Evolutionary conservation across 2,888 invertebrate genomes (phyloP).

Genomic region (Blastobasis adustella): DNA sequence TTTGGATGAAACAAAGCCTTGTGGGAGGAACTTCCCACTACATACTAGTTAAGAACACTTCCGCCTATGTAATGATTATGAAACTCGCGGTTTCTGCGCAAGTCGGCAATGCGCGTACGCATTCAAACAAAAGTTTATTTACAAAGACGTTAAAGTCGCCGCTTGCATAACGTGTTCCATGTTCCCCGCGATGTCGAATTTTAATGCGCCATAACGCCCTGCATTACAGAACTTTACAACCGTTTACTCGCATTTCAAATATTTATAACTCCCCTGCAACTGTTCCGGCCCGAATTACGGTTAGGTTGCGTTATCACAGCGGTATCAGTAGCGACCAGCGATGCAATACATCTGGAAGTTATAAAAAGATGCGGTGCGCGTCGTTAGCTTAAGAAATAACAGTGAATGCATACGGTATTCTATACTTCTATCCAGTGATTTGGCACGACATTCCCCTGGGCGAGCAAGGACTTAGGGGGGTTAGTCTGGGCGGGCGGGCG

Average conservation of each 20-base stretch:
- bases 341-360: background rate
- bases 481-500: constrained; percentile 61
- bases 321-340: background rate
- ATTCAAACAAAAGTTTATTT: constrained; percentile 5
- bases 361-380: background rate
- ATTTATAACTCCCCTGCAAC: constrained; percentile 9
- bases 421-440: constrained; percentile 18
- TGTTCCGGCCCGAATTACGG: constrained; percentile 38
- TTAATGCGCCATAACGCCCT: constrained; percentile 12
- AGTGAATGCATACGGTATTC: too few species aligned
- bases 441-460: constrained; percentile 26
- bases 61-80: constrained; percentile 5
- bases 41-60: constrained; percentile 1
- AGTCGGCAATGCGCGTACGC: constrained; percentile 5
- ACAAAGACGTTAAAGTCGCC: constrained; percentile 5
- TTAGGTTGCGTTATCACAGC: constrained; percentile 26
- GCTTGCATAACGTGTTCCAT: constrained; percentile 22
- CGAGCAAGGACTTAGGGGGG: constrained; percentile 30
- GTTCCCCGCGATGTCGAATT: constrained; percentile 6
- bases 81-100: constrained; percentile 1
- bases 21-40: background rate
- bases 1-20: background rate
- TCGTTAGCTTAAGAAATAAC: background rate
- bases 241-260: background rate
- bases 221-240: background rate